Percentiles rank a stretch among this genome's conserved stretches.
These are phyloP conservation scores for Hypercompe scribonia DNA, from an alignment of 2,888 invertebrate species.

Conservation along the genomic window DNA sequence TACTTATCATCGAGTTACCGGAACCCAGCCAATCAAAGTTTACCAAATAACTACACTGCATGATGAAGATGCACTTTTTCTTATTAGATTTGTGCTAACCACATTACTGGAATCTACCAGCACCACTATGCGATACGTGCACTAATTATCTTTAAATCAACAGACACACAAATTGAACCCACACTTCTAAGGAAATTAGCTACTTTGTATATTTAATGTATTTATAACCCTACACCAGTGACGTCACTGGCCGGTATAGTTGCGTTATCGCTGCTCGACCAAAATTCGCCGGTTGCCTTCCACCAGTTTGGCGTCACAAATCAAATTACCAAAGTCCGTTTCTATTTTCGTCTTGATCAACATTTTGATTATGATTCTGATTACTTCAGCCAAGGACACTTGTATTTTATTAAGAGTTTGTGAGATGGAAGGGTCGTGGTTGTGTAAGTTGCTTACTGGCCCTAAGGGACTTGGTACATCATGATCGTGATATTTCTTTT, in stretches of 20 bases:
- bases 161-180: background rate
- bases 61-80: background rate
- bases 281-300: constrained; percentile 24
- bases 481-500: background rate
- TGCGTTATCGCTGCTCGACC: constrained; percentile 4
- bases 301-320: constrained; percentile 43
- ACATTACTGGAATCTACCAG: background rate
- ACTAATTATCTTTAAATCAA: background rate
- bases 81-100: background rate
- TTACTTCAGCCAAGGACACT: constrained; percentile 42
- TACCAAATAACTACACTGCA: background rate
- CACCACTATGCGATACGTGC: background rate
- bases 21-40: too few species aligned
- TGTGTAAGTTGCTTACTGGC: background rate
- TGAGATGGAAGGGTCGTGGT: background rate
- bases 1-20: too few species aligned
- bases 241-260: constrained; percentile 2
- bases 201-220: background rate
- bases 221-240: background rate
- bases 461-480: background rate
- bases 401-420: constrained; percentile 29
- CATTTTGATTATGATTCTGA: constrained; percentile 43
- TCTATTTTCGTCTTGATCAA: constrained; percentile 44
- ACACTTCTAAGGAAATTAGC: background rate
- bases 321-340: constrained; percentile 50